Percentiles rank a stretch among this genome's conserved stretches.
These are phyloP conservation scores for Alviniconcha marisindica DNA, from an alignment of 1,140 invertebrate species.

Conservation along the genomic window DNA sequence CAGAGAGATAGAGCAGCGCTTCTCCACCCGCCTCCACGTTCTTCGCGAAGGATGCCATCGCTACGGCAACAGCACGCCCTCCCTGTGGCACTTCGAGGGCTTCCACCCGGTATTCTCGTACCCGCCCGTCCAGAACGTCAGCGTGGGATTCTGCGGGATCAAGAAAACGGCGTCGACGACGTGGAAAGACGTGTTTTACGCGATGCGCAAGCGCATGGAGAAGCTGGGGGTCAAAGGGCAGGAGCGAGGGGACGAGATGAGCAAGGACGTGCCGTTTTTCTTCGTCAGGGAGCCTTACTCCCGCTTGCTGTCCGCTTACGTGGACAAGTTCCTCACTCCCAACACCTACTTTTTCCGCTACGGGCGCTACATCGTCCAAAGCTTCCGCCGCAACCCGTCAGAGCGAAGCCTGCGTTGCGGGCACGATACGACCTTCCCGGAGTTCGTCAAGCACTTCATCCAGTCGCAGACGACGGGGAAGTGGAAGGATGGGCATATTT, in stretches of 20 bases:
- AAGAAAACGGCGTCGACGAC: conserved; percentile 67
- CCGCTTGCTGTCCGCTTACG: conserved; percentile 64
- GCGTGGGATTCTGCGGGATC: conserved; percentile 56
- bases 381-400: conserved; percentile 50
- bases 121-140: neutral
- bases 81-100: too few relatives aligned
- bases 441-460: conserved; percentile 66
- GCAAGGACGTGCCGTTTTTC: conserved; percentile 43
- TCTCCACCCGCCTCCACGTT: too few relatives aligned
- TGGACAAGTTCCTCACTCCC: conserved; percentile 69
- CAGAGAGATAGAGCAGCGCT: too few relatives aligned
- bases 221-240: neutral
- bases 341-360: conserved; percentile 64
- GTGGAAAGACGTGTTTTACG: conserved; percentile 59
- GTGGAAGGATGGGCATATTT: conserved; percentile 27
- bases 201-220: conserved; percentile 14
- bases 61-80: too few relatives aligned
- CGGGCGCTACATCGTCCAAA: conserved; percentile 56
- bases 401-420: conserved; percentile 57
- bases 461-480: conserved; percentile 57
- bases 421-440: conserved; percentile 65
- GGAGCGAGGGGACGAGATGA: neutral
- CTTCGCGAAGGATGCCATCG: too few relatives aligned
- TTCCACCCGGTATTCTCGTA: too few relatives aligned
- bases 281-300: conserved; percentile 68